A percentile compares a stretch with the other conserved stretches of the same genome.
Conservation (phyloP, 2,888 invertebrate species). For the Drosophila bunnanda region DNA sequence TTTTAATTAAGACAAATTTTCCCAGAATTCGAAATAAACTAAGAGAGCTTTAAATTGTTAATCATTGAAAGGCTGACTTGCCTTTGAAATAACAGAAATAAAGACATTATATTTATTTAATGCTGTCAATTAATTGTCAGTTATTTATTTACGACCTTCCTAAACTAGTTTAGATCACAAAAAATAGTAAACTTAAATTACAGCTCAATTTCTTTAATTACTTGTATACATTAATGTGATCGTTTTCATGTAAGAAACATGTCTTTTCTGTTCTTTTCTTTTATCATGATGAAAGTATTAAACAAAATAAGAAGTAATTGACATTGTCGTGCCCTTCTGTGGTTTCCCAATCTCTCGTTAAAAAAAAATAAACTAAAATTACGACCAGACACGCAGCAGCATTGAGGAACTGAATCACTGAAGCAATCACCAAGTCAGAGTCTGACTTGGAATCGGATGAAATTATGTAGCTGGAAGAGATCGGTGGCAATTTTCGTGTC, state of each 20-base stretch:
- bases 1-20: no score
- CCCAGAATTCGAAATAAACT: no score
- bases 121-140: background rate
- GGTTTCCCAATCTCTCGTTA: conserved; percentile 12
- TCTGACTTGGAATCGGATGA: background rate
- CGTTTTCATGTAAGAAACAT: conserved; percentile 12
- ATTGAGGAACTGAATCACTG: conserved; percentile 28
- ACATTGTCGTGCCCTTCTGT: conserved; percentile 37
- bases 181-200: background rate
- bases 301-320: conserved; percentile 19
- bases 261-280: background rate
- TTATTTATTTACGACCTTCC: background rate
- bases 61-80: background rate
- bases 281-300: conserved; percentile 5
- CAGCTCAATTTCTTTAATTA: conserved; percentile 4
- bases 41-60: no score
- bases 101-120: background rate
- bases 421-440: conserved; percentile 32
- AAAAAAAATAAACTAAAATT: conserved; percentile 29
- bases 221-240: background rate
- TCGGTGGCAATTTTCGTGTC: conserved; percentile 25
- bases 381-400: conserved; percentile 37
- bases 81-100: background rate
- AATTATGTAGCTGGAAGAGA: conserved; percentile 25
- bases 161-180: background rate